Evolutionary conservation across 64 coral and sea anemone species (phyloP), one percentile per base, ranked within the genome.

Genomic region (Dendronephthya gigantea): DNA sequence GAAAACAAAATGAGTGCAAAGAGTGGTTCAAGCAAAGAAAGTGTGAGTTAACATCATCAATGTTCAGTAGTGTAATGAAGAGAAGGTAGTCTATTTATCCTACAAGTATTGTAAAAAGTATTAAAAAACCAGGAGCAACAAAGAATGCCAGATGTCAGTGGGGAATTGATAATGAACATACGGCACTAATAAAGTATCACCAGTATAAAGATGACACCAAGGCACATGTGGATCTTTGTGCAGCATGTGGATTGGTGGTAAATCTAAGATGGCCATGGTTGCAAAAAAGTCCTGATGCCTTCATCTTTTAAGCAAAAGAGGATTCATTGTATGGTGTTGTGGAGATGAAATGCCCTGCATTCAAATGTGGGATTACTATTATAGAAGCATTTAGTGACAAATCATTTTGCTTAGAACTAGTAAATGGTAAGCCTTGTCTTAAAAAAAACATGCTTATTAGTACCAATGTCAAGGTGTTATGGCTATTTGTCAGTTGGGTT

Each of bases 211-310:
- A 70, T 28, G 47, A 30, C 8, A 40, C 35, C 62, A 86, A 86
- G 35, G 37, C 33, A 43, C 23, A 38, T 50, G 88, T 89, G 1
- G 30, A 89, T 82, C 30, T 89, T 65, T 89, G 87, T 89, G 50
- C 49, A 47, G 83, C 69, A 45, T 45, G 41, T 45, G 41, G 41
- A 11, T 45, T 45, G 41, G 41, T 45, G 41, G 41, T 45, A 11
- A 84, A 89, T 84, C 82, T 55, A 83, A 89, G 47, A 84, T 89
- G 88, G 88, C 50, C 51, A 19, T 89, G 88, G 88, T 48, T 68
- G 25, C 82, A 82, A 39, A 82, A 51, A 69, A n/a, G n/a, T n/a
- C n/a, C n/a, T n/a, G 88, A 89, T 89, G 50, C 51, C 33, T 51
- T 89, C 14, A 16, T 83, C 82, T 34, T 39, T 23, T 58, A n/a